phyloP scores from a whole-genome alignment of 2,113 vertebrate genomes.

The Sylvietta virens region DNA sequence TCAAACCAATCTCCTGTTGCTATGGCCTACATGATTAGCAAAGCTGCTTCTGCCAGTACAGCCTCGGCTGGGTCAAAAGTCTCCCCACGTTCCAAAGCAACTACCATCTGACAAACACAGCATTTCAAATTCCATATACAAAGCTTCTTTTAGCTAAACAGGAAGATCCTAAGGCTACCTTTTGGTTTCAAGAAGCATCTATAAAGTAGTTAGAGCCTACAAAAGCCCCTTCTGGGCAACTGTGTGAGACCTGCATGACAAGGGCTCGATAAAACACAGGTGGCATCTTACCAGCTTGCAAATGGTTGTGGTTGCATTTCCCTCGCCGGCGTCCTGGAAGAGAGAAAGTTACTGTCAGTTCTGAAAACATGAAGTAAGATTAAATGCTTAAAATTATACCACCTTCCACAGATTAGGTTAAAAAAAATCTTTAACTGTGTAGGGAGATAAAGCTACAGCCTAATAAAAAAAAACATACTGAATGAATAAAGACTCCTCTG shows the following conservation, averaged over 20 bases:
- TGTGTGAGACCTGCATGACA: neutral
- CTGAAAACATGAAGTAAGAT: neutral
- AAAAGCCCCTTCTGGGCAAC: neutral
- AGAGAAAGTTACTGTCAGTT: neutral
- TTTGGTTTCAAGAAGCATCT: neutral
- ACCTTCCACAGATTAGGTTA: neutral
- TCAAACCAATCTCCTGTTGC: neutral
- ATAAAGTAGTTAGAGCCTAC: neutral
- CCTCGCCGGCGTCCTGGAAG: constrained; percentile 3
- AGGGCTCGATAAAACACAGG: neutral
- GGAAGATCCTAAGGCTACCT: neutral
- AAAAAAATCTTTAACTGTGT: neutral
- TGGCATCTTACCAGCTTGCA: constrained; percentile 35
- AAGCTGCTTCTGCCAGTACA: neutral
- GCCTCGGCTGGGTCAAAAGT: neutral
- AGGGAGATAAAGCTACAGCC: neutral
- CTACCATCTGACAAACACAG: neutral
- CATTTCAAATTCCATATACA: neutral
- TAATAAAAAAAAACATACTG: neutral
- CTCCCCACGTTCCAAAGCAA: neutral
- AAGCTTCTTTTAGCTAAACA: neutral
- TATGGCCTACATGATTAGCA: neutral
- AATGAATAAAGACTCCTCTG: neutral
- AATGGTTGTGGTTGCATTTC: neutral
- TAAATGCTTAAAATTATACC: neutral